Evolutionary conservation across 2,888 invertebrate genomes (phyloP).

Genomic region (Lomographa bimaculata): DNA sequence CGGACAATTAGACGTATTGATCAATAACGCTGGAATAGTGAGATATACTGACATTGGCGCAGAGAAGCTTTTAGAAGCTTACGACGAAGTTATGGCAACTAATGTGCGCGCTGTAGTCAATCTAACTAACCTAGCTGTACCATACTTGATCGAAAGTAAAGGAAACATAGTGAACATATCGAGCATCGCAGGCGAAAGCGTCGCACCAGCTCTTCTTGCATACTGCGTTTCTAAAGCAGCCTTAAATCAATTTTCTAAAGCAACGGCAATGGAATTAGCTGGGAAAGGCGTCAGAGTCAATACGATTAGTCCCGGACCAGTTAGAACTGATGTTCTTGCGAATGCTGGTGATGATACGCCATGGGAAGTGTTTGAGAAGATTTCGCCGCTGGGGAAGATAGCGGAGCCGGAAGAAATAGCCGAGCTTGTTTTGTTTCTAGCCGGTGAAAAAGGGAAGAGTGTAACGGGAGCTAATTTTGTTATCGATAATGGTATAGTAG

Average conservation of each 20-base stretch:
- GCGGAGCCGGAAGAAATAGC: constrained; percentile 44
- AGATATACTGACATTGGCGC: constrained; percentile 29
- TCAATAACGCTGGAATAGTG: constrained; percentile 47
- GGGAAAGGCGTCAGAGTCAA: constrained; percentile 42
- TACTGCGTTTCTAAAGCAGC: constrained; percentile 90
- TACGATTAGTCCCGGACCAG: constrained; percentile 42
- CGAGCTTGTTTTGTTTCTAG: constrained; percentile 41
- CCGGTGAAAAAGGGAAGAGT: constrained; percentile 42
- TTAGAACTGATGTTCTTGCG: constrained; percentile 39
- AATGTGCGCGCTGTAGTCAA: constrained; percentile 45
- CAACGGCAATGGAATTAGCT: constrained; percentile 72
- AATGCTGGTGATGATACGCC: constrained; percentile 57
- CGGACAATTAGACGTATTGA: constrained; percentile 42
- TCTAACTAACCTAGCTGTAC: constrained; percentile 42
- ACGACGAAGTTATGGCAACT: constrained; percentile 44
- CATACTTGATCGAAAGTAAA: constrained; percentile 42
- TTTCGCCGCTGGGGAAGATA: constrained; percentile 35
- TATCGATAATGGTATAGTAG: constrained; percentile 59
- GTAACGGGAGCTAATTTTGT: constrained; percentile 43
- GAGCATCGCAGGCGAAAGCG: constrained; percentile 34
- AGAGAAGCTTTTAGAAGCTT: constrained; percentile 32
- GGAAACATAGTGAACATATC: constrained; percentile 53
- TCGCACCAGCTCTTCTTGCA: constrained; percentile 19
- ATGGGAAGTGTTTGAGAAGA: constrained; percentile 8
- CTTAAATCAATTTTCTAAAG: constrained; percentile 92